Conservation (phyloP, 1,140 invertebrate genomes). For the Cyclina sinensis region DNA sequence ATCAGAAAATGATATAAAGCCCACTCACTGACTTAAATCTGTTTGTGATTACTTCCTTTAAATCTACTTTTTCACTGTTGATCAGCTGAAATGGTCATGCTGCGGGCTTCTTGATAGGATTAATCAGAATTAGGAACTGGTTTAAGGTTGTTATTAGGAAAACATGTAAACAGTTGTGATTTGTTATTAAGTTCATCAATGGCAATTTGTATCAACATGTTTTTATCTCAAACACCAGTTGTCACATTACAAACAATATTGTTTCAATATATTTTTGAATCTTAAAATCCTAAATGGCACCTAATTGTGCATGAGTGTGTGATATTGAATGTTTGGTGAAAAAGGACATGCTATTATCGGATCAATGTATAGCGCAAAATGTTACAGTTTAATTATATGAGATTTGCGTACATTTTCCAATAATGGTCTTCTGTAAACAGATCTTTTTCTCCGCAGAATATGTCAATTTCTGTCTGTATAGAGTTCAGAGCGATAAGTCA, state of each 20-base stretch:
- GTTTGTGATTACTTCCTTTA: too few relatives aligned
- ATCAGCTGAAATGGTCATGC: too few relatives aligned
- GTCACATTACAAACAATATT: background rate
- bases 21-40: too few relatives aligned
- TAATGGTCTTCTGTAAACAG: slow-evolving; percentile 43
- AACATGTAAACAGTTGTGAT: slow-evolving; percentile 20
- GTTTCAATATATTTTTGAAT: slow-evolving; percentile 9
- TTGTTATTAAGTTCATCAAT: slow-evolving; percentile 16
- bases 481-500: slow-evolving; percentile 37
- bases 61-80: too few relatives aligned
- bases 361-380: slow-evolving; percentile 47
- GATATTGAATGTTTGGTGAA: slow-evolving; percentile 37
- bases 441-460: slow-evolving; percentile 27
- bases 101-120: background rate
- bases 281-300: background rate
- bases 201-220: background rate
- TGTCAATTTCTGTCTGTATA: slow-evolving; percentile 47
- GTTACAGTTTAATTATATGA: slow-evolving; percentile 55
- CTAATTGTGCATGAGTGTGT: slow-evolving; percentile 20
- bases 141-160: background rate
- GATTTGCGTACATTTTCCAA: slow-evolving; percentile 55
- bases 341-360: slow-evolving; percentile 36
- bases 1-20: too few relatives aligned
- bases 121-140: slow-evolving; percentile 7
- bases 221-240: background rate